Evolutionary conservation across 2,113 vertebrate species (phyloP).

Genomic region (Pseudopipra pipra): DNA sequence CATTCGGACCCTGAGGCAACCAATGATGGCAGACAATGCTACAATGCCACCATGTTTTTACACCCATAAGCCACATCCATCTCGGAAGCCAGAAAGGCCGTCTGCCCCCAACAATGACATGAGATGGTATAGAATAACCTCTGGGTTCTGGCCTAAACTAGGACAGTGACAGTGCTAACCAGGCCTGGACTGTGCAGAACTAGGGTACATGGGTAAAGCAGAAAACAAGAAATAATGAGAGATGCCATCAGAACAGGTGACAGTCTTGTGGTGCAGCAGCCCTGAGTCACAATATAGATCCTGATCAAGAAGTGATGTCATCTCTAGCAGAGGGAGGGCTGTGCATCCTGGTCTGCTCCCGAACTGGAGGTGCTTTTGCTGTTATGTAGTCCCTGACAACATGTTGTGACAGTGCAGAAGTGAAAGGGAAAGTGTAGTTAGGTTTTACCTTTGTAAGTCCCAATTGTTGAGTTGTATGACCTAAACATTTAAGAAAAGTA

Average conservation of each 20-base stretch:
- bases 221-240: background rate
- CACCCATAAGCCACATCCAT: background rate
- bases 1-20: background rate
- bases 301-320: background rate
- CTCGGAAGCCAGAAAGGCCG: background rate
- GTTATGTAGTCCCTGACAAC: background rate
- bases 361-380: background rate
- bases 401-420: background rate
- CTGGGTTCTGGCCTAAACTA: background rate
- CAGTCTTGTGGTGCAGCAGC: background rate
- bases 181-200: background rate
- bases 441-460: background rate
- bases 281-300: fast-evolving
- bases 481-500: background rate
- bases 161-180: background rate
- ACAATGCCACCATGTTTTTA: background rate
- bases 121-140: background rate
- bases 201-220: background rate
- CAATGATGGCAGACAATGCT: background rate
- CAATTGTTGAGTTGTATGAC: background rate
- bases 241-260: background rate
- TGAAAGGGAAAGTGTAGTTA: background rate
- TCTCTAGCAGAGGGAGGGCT: fast-evolving
- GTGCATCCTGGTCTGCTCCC: fast-evolving
- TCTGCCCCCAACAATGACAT: background rate